Conservation (phyloP, 1,140 invertebrate species). For the Lepidurus arcticus region DNA sequence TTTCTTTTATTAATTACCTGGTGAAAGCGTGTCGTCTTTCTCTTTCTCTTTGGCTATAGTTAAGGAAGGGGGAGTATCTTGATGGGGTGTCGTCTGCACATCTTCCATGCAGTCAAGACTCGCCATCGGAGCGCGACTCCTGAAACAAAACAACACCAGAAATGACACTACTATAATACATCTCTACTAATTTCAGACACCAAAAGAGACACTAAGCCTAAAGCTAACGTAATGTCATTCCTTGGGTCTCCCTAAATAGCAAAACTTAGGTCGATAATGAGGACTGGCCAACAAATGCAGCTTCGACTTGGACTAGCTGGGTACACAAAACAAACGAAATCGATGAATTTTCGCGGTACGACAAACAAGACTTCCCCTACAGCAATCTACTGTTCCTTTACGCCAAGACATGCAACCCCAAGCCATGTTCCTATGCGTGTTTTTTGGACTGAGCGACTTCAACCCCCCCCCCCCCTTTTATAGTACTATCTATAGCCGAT, state of each 20-base stretch:
- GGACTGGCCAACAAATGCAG: too few species aligned
- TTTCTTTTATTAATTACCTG: conserved; percentile 28
- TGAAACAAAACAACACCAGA: conserved; percentile 45
- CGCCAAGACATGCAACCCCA: not conserved
- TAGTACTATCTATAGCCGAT: too few species aligned
- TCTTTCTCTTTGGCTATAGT: not conserved
- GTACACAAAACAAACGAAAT: not conserved
- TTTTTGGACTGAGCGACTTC: not conserved
- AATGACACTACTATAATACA: not conserved
- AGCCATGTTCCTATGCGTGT: not conserved
- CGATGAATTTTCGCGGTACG: not conserved
- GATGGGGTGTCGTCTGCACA: conserved; percentile 57
- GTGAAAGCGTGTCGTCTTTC: not conserved
- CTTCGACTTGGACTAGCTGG: too few species aligned
- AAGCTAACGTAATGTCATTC: too few species aligned
- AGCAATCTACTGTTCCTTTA: conserved; percentile 1
- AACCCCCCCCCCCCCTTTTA: not conserved
- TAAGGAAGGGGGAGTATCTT: conserved; percentile 35
- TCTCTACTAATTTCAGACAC: too few species aligned
- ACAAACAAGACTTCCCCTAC: not conserved
- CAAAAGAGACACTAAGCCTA: too few species aligned
- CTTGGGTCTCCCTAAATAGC: too few species aligned
- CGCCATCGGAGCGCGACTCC: conserved; percentile 82
- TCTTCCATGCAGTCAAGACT: conserved; percentile 90
- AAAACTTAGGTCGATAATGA: too few species aligned